Evolutionary conservation across 2,113 vertebrate species (phyloP).

Genomic region (Myotis brandtii): DNA sequence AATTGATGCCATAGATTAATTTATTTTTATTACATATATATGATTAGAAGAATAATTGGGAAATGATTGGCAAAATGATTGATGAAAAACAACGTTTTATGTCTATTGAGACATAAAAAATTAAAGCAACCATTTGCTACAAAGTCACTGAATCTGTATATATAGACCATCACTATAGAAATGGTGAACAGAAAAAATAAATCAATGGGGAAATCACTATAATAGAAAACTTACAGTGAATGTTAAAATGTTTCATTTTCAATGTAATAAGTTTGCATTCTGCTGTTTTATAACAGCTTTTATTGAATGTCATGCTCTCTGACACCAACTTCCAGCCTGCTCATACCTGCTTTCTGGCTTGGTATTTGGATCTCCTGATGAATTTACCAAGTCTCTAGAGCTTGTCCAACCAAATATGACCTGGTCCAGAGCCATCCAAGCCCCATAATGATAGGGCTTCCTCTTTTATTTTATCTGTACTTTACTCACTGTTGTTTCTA

Average conservation of each 20-base stretch:
- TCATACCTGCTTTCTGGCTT: background rate
- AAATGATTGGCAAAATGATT: conserved; percentile 27
- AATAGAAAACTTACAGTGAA: background rate
- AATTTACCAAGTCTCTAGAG: background rate
- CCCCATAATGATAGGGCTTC: background rate
- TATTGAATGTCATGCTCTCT: background rate
- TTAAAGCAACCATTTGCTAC: background rate
- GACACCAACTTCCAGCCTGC: background rate
- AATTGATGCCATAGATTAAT: background rate
- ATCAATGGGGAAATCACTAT: background rate
- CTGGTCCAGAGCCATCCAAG: background rate
- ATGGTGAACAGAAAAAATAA: background rate
- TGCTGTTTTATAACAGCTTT: background rate
- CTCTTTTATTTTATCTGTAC: background rate
- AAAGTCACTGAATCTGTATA: background rate
- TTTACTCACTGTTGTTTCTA: background rate
- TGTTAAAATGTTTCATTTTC: conserved; percentile 32
- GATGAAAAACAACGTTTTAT: conserved; percentile 1
- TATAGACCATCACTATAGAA: background rate
- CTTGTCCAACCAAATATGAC: background rate
- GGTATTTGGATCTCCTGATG: background rate
- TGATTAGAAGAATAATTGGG: background rate
- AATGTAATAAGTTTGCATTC: background rate
- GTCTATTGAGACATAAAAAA: conserved; percentile 8
- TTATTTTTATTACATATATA: conserved; percentile 1